These are phyloP conservation scores for Callospermophilus lateralis DNA, from an alignment of 2,113 vertebrate genomes.

Conservation along the genomic window DNA sequence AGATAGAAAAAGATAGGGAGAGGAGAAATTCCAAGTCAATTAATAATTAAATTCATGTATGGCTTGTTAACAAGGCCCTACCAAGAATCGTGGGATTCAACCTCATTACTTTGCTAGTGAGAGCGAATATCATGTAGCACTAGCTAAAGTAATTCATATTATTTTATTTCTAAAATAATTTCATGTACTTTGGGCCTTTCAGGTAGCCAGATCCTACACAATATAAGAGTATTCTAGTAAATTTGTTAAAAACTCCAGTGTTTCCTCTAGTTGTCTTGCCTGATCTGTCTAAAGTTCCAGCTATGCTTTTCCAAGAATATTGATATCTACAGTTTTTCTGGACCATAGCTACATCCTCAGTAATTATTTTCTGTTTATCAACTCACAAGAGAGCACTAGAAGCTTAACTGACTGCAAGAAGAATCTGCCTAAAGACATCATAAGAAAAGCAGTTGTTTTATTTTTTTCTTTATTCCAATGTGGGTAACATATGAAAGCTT, in stretches of 20 bases:
- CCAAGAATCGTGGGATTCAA: neutral
- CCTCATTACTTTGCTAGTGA: neutral
- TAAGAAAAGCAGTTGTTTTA: slow-evolving; percentile 11
- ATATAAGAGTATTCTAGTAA: slow-evolving; percentile 23
- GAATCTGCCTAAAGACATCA: neutral
- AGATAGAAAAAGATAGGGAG: slow-evolving; percentile 48
- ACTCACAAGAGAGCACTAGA: neutral
- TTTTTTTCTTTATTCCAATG: slow-evolving; percentile 10
- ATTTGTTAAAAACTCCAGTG: neutral
- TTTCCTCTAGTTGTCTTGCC: neutral
- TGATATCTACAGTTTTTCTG: neutral
- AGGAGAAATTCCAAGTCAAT: slow-evolving; percentile 22
- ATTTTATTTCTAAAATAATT: slow-evolving; percentile 32
- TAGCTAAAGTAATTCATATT: slow-evolving; percentile 9
- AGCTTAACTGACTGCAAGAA: slow-evolving; percentile 28
- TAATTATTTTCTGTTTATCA: slow-evolving; percentile 39
- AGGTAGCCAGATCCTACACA: neutral
- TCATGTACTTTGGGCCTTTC: neutral
- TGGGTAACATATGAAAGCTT: neutral
- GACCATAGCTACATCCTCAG: neutral
- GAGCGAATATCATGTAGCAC: neutral
- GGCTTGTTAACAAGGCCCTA: neutral
- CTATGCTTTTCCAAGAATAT: neutral
- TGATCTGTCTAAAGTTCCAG: neutral
- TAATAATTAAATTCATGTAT: slow-evolving; percentile 31